These are phyloP conservation scores for Xylota segnis DNA, from an alignment of 2,888 invertebrate genomes.

Conservation along the genomic window DNA sequence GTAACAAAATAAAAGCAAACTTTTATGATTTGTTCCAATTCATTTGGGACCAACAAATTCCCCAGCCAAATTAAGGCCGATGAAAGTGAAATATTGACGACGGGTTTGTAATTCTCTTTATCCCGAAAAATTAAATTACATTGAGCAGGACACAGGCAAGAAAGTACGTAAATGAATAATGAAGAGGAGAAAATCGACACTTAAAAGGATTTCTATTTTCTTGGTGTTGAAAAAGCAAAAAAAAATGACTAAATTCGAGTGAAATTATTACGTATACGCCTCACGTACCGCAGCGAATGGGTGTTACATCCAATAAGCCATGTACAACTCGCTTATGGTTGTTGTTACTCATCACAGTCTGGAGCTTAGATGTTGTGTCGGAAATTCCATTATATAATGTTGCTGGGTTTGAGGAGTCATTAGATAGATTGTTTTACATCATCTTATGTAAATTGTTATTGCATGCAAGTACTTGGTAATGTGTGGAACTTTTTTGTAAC, in stretches of 20 bases:
- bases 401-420: too few relatives aligned
- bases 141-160: not conserved
- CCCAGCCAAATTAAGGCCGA: not conserved
- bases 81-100: not conserved
- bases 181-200: not conserved
- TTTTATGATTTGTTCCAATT: not conserved
- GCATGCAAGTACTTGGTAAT: too few relatives aligned
- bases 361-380: too few relatives aligned
- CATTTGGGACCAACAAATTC: not conserved
- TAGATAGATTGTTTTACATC: too few relatives aligned
- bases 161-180: not conserved
- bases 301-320: too few relatives aligned
- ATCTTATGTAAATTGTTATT: too few relatives aligned
- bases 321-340: too few relatives aligned
- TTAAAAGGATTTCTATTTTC: not conserved
- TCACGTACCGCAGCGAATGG: not conserved
- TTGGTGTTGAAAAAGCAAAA: not conserved
- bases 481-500: too few relatives aligned
- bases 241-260: not conserved
- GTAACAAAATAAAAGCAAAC: not conserved
- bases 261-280: conserved; percentile 45
- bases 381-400: too few relatives aligned
- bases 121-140: not conserved
- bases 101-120: not conserved
- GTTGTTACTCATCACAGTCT: too few relatives aligned